These are phyloP conservation scores for Andricus curvator DNA, from an alignment of 2,888 invertebrate species.

Conservation along the genomic window DNA sequence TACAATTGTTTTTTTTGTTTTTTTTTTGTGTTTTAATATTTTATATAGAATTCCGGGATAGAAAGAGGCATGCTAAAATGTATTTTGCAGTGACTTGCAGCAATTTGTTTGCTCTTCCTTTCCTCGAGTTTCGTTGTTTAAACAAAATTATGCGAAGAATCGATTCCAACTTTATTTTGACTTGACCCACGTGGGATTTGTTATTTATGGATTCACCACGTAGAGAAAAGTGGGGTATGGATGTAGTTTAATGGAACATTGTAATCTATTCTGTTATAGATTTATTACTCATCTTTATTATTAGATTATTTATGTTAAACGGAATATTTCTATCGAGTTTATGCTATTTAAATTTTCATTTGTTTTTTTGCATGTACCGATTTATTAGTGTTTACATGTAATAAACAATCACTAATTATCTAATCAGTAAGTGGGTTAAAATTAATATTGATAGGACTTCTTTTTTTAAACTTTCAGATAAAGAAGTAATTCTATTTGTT, in stretches of 20 bases:
- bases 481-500: no score
- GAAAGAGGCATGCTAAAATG: neutral
- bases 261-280: neutral
- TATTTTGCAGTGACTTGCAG: slow-evolving; percentile 9
- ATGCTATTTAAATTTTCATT: neutral
- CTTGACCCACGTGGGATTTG: neutral
- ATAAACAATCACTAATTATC: slow-evolving; percentile 28
- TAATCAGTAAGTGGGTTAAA: slow-evolving; percentile 8
- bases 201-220: slow-evolving; percentile 6
- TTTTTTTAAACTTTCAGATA: no score
- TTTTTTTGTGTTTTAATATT: no score
- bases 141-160: neutral
- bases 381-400: neutral
- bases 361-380: neutral
- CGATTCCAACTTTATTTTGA: neutral
- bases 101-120: slow-evolving; percentile 2
- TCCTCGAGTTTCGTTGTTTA: neutral
- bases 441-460: neutral
- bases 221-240: neutral
- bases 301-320: no score
- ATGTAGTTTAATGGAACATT: neutral
- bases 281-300: no score
- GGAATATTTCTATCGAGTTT: neutral
- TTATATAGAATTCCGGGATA: neutral
- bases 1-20: no score